phyloP scores from a whole-genome alignment of 2,797 vertebrate genomes.

The Balearica regulorum region DNA sequence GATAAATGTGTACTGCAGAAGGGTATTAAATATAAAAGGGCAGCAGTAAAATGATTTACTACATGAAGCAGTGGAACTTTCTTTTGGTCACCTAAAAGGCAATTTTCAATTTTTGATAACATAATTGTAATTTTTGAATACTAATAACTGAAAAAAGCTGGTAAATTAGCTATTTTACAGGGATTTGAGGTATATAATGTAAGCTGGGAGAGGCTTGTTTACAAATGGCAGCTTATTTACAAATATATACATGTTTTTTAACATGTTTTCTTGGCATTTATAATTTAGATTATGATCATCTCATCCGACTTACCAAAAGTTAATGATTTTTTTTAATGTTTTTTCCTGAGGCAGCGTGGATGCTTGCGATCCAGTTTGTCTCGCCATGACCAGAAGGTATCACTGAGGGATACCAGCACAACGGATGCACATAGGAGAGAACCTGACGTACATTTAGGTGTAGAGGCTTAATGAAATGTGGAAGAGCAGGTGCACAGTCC shows the following conservation, averaged over 20 bases:
- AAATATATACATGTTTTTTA: not conserved
- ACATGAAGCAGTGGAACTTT: conserved; percentile 52
- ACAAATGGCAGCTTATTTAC: not conserved
- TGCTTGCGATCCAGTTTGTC: conserved; percentile 9
- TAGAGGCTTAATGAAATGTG: conserved; percentile 55
- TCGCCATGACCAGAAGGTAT: conserved; percentile 44
- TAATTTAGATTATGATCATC: not conserved
- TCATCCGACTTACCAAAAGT: conserved; percentile 34
- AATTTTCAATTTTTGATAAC: conserved; percentile 59
- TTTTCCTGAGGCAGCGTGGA: conserved; percentile 5
- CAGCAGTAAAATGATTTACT: conserved; percentile 73
- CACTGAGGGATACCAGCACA: conserved; percentile 17
- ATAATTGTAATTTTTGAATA: conserved; percentile 32
- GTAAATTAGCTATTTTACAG: not conserved
- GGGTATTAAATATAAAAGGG: conserved; percentile 75
- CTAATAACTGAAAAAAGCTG: not conserved
- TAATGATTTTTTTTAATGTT: not conserved
- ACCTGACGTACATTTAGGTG: not conserved
- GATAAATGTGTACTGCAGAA: conserved; percentile 73
- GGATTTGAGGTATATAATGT: not conserved
- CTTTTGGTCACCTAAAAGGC: conserved; percentile 66
- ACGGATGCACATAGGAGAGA: not conserved
- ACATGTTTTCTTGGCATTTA: not conserved
- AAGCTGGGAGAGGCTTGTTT: not conserved
- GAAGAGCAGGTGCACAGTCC: conserved; percentile 48